Evolutionary conservation across 2,888 invertebrate genomes (phyloP).

Genomic region (Sipha maydis): DNA sequence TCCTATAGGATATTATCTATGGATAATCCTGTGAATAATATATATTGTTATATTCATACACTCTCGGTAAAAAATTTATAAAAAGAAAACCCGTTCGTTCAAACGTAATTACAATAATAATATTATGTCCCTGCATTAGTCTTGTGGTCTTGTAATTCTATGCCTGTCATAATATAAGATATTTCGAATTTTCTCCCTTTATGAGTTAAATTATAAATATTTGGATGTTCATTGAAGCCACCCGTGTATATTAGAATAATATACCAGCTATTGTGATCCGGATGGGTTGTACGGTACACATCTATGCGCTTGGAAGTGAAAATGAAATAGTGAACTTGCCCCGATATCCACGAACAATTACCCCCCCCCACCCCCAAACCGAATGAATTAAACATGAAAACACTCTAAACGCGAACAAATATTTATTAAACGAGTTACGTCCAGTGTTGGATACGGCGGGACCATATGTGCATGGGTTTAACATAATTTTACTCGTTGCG

Average conservation of each 20-base stretch:
- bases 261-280: not conserved
- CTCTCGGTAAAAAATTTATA: not conserved
- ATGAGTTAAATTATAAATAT: slow-evolving; percentile 28
- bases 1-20: not conserved
- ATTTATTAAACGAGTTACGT: no score
- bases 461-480: no score
- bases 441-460: no score
- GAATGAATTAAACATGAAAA: not conserved
- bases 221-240: slow-evolving; percentile 29
- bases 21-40: not conserved
- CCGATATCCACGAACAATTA: not conserved
- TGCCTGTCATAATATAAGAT: not conserved
- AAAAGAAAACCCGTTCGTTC: not conserved
- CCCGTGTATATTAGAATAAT: not conserved
- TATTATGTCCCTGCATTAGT: not conserved
- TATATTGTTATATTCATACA: not conserved
- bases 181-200: slow-evolving; percentile 5
- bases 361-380: not conserved
- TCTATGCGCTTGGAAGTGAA: not conserved
- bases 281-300: not conserved
- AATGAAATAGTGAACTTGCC: not conserved
- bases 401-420: no score
- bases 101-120: not conserved
- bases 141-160: slow-evolving; percentile 11
- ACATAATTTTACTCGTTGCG: no score